Conservation (phyloP, 1,140 invertebrate genomes). For the Temnothorax curvispinosus region DNA sequence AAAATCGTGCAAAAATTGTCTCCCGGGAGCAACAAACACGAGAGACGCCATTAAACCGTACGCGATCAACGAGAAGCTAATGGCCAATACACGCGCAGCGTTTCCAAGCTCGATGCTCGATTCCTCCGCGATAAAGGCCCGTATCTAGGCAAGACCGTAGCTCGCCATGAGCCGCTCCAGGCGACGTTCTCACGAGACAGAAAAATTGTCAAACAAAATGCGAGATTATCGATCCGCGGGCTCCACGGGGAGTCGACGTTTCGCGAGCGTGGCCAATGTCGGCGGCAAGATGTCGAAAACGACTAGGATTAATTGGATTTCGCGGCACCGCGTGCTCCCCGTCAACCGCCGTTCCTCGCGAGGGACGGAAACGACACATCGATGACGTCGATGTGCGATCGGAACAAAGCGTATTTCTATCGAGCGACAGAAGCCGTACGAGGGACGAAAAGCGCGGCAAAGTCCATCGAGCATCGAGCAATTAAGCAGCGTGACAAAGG, state of each 20-base stretch:
- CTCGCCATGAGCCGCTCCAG: not conserved
- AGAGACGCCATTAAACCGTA: not conserved
- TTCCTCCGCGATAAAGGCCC: not conserved
- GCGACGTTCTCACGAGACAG: not conserved
- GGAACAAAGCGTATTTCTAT: not conserved
- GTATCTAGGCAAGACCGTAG: not conserved
- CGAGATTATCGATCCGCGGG: not conserved
- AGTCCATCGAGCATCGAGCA: constrained; percentile 41
- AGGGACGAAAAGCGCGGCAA: constrained; percentile 73
- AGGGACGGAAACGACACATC: no score
- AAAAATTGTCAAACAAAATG: not conserved
- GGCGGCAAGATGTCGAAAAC: constrained; percentile 66
- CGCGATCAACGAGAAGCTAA: not conserved
- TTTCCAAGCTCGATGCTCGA: not conserved
- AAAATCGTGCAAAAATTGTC: not conserved
- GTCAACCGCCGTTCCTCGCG: not conserved
- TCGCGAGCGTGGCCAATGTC: constrained; percentile 38
- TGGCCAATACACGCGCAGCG: not conserved
- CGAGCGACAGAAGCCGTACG: not conserved
- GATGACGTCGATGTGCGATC: not conserved
- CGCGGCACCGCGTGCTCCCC: no score
- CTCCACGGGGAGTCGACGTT: not conserved
- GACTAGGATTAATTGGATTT: no score
- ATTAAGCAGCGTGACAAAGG: constrained; percentile 55
- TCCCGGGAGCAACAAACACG: not conserved